Base-by-base conservation (phyloP, 2,797 vertebrate genomes). In the Smutsia temminckii region DNA sequence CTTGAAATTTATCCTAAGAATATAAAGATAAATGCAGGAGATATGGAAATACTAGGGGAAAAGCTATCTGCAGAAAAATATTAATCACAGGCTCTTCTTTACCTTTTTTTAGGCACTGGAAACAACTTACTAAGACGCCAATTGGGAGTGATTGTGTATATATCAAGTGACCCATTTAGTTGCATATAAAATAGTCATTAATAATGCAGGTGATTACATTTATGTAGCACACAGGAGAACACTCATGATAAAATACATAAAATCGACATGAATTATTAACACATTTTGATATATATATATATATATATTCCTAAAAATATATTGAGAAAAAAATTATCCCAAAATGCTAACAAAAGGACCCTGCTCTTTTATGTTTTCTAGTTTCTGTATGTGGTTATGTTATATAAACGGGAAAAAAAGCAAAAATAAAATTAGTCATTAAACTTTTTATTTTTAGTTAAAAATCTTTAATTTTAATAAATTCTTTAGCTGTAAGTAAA, bases 381-480 rank as follows among this genome's bases (percentile, higher is more conserved):
- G 12, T 72, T 72, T 94, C 34, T 37, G 8, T 64, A n/a, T 55
- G 17, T 75, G 6, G 18, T 78, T 83, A 88, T 61, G 8, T 6
- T n/a, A 75, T n/a, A 86, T 49, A 29, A 27, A 83, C 55, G 51
- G 87, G 83, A 92, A 51, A 61, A 34, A 6, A 69, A 29, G 21
- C 8, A 61, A 42, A 21, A 79, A 37, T 46, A 1, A 95, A 93
- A 95, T 72, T 27, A 84, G 55, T 84, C 29, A 71, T 91, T 94
- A 80, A 87, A 10, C 4, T 17, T 66, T 46, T 46, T 46, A 46
- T 11, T 46, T 46, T 42, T 59, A 85, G 17, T 68, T 68, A 37
- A 95, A 92, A 89, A 64, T 34, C 20, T 72, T 79, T 14, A 40
- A 21, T 29, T 92, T 83, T 89, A 46, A 46, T 46, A 46, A 12